Base-by-base conservation (phyloP, 2,797 vertebrate genomes). In the Sebastes hopkinsi region DNA sequence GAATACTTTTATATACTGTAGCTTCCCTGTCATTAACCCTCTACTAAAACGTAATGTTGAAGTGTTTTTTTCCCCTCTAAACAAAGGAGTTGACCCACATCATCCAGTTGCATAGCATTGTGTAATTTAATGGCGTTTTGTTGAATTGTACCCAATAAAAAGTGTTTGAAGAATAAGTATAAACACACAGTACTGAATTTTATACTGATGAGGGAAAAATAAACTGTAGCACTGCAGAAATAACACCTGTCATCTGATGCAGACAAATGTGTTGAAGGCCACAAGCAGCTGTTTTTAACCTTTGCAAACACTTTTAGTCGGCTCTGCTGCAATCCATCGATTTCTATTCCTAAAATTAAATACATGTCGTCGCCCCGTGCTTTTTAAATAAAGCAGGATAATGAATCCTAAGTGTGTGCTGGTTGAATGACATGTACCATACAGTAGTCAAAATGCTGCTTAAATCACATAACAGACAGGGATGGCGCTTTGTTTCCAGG, bases 301-400 rank as follows among this genome's bases (percentile, higher is more conserved):
- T 82, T 72, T 77, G 59, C 52, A 75, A 84, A 83, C 71, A 66
- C 66, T 77, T 82, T 87, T 64, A 72, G 69, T 56, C 18, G 10
- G 36, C 62, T 78, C 30, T 0, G 4, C 29, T 30, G 66, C 38
- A 68, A 73, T 79, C 54, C 42, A 69, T 86, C 75, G 81, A 69
- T 79, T 77, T 73, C 61, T 50, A 34, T 25, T 77, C 13, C 29
- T 8, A 60, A 75, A 85, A 75, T 73, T 34, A 74, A 79, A 83
- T 8, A 30, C 32, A 38, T n/a, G 29, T 34, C 59, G 64, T 67
- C 11, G 56, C 5, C 12, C 14, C 1, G 3, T 38, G 20, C 77
- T 75, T 67, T 79, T 72, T 68, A 70, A 68, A 58, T 18, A 22
- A 58, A 38, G 54, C 52, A 16, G 9, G 5, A 60, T 74, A 54